Conservation (phyloP, 2,113 vertebrate species). For the Pangasianodon gigas region DNA sequence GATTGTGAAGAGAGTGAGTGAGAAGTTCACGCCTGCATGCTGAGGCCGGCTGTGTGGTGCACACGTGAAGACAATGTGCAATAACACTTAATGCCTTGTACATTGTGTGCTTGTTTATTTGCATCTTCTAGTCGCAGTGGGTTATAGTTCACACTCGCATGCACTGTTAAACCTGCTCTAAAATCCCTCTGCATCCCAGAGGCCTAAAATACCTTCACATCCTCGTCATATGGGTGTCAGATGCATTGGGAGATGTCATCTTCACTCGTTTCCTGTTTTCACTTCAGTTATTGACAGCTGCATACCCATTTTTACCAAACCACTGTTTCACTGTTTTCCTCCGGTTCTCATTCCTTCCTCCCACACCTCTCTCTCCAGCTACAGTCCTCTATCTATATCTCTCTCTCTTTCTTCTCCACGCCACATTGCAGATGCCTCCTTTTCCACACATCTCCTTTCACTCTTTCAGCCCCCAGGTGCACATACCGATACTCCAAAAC, state of each 20-base stretch:
- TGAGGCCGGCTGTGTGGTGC: slow-evolving; percentile 23
- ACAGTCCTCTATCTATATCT: slow-evolving; percentile 55
- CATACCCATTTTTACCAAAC: slow-evolving; percentile 73
- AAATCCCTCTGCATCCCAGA: slow-evolving; percentile 30
- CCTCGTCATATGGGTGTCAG: slow-evolving; percentile 50
- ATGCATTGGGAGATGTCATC: slow-evolving; percentile 54
- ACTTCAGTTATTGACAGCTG: slow-evolving; percentile 74
- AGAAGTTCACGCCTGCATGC: slow-evolving; percentile 37
- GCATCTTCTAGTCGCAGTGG: neutral
- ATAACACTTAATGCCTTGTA: slow-evolving; percentile 10
- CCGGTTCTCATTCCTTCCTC: slow-evolving; percentile 60
- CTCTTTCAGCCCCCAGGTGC: slow-evolving; percentile 43
- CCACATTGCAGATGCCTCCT: slow-evolving; percentile 35
- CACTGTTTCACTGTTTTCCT: slow-evolving; percentile 66
- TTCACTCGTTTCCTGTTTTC: slow-evolving; percentile 74
- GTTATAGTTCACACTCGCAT: slow-evolving; percentile 10
- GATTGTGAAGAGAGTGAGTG: slow-evolving; percentile 47
- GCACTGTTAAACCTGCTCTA: slow-evolving; percentile 4
- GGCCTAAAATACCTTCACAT: slow-evolving; percentile 47
- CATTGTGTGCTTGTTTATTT: slow-evolving; percentile 9
- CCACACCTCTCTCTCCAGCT: slow-evolving; percentile 54
- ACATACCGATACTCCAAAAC: neutral
- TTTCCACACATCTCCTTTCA: slow-evolving; percentile 57
- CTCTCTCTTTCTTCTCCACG: slow-evolving; percentile 48
- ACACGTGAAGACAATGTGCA: slow-evolving; percentile 15